Base-by-base conservation (phyloP, 2,113 vertebrate species). In the Leptobrachium ailaonicum region DNA sequence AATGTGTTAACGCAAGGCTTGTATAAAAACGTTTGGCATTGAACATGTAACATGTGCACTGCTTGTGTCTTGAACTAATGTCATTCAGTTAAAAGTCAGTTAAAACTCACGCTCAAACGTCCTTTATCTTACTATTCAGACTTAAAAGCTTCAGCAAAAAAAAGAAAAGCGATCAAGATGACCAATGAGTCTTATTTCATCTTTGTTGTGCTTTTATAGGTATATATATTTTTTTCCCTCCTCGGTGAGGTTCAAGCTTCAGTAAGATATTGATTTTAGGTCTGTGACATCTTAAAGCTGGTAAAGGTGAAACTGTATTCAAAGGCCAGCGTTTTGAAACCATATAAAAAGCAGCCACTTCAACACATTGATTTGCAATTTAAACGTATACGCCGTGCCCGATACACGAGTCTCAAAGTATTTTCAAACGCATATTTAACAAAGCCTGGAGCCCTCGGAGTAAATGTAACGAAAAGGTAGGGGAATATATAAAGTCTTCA, bases 321-420 rank as follows among this genome's bases (percentile, higher is more conserved):
- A 0, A 64, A 70, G 8, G 12, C 50, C 72, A 67, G 68, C 62
- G 84, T 79, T 83, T 76, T 40, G 70, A 84, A 78, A 62, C 79
- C 73, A 85, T 84, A 87, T 84, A 88, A 86, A 85, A 3, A 58
- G 73, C 14, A 69, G 40, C 79, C 68, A 76, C 85, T 85, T 83
- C 72, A 75, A 66, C 79, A 73, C 84, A 63, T 56, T 87, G 82
- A 82, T 81, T 82, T 89, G 84, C 87, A 86, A 83, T 53, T 40
- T 2, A 41, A 82, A 84, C 66, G 32, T 44, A 41, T 71, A 40
- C 45, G 68, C 58, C 41, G 58, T 70, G 47, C 56, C 43, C 12
- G 67, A 47, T 43, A 68, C 11, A 70, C 45, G 71, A 77, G 41
- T 40, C 5, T 11, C 40, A 43, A 56, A 50, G 40, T 60, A 60